Percentiles rank a stretch among this genome's conserved stretches.
phyloP scores from a whole-genome alignment of 2,888 invertebrate species.

The Perizoma affinitatum region DNA sequence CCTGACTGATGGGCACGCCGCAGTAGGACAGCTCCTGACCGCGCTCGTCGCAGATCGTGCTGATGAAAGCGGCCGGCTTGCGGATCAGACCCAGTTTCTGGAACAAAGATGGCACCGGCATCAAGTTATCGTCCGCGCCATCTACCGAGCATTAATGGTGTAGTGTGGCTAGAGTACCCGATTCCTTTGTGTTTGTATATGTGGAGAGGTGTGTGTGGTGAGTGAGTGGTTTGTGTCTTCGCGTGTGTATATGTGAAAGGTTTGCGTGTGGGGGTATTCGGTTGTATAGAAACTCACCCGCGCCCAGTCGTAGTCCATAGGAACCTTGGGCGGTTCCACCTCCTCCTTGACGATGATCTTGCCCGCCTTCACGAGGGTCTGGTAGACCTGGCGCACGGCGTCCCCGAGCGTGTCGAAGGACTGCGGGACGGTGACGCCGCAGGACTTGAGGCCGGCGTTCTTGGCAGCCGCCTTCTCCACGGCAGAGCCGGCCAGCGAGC shows the following conservation, averaged over 20 bases:
- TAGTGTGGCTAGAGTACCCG: too few relatives aligned
- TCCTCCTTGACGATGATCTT: slow-evolving; percentile 94
- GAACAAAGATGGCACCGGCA: background rate
- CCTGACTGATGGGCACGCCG: slow-evolving; percentile 94
- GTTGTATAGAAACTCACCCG: slow-evolving; percentile 77
- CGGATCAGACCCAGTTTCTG: slow-evolving; percentile 98
- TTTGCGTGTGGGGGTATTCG: too few relatives aligned
- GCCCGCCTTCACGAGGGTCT: slow-evolving; percentile 90
- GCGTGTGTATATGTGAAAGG: too few relatives aligned
- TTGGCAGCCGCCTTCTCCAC: slow-evolving; percentile 97
- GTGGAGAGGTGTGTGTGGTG: too few relatives aligned
- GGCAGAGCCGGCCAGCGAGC: slow-evolving; percentile 97
- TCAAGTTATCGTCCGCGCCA: too few relatives aligned
- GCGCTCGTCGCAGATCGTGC: slow-evolving; percentile 99
- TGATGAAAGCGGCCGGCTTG: slow-evolving; percentile 99
- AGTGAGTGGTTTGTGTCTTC: background rate
- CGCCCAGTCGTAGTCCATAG: slow-evolving; percentile 99
- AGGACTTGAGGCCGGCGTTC: slow-evolving; percentile 91
- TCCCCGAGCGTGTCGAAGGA: slow-evolving; percentile 95
- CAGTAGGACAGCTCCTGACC: slow-evolving; percentile 98
- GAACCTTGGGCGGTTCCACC: slow-evolving; percentile 99
- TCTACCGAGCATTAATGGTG: too few relatives aligned
- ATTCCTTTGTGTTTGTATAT: too few relatives aligned
- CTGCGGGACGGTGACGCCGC: slow-evolving; percentile 95
- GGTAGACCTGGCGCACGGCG: slow-evolving; percentile 84